A percentile compares a stretch with the other conserved stretches of the same genome.
Evolutionary conservation across 2,888 invertebrate species (phyloP).

Genomic region (Zygothrica quintamaculata): DNA sequence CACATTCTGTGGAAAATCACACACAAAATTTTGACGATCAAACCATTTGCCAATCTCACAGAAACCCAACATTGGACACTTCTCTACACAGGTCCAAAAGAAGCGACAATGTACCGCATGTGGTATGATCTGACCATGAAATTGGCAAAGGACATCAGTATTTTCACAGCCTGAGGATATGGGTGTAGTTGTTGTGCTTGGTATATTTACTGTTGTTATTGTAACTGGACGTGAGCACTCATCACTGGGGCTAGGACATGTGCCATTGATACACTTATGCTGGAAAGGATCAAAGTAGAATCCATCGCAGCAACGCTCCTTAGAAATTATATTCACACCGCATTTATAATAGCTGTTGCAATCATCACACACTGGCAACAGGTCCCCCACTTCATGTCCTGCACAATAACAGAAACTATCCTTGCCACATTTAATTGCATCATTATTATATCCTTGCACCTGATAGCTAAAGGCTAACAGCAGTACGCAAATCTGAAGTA

Average conservation of each 20-base stretch:
- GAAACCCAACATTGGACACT: conserved; percentile 55
- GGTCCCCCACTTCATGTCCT: conserved; percentile 38
- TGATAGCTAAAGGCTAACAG: neutral
- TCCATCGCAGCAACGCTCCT: conserved; percentile 24
- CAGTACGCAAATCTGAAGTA: conserved; percentile 23
- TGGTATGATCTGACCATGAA: conserved; percentile 54
- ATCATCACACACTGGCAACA: conserved; percentile 58
- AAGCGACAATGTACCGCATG: conserved; percentile 57
- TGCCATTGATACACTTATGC: conserved; percentile 48
- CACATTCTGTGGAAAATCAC: conserved; percentile 50
- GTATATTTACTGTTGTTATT: neutral
- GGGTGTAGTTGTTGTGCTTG: neutral
- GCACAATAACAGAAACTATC: conserved; percentile 45
- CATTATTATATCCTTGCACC: neutral
- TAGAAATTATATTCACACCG: conserved; percentile 10
- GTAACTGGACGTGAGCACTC: neutral
- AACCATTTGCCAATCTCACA: conserved; percentile 68
- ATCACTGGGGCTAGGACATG: conserved; percentile 53
- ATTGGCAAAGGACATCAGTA: conserved; percentile 37
- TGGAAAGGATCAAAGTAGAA: conserved; percentile 23
- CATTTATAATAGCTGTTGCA: conserved; percentile 57
- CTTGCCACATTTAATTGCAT: too few species aligned
- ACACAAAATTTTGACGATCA: conserved; percentile 46
- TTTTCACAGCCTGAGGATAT: conserved; percentile 25
- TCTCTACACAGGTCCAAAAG: conserved; percentile 56